Evolutionary conservation across 2,888 invertebrate genomes (phyloP).

Genomic region (Tinea semifulvella): DNA sequence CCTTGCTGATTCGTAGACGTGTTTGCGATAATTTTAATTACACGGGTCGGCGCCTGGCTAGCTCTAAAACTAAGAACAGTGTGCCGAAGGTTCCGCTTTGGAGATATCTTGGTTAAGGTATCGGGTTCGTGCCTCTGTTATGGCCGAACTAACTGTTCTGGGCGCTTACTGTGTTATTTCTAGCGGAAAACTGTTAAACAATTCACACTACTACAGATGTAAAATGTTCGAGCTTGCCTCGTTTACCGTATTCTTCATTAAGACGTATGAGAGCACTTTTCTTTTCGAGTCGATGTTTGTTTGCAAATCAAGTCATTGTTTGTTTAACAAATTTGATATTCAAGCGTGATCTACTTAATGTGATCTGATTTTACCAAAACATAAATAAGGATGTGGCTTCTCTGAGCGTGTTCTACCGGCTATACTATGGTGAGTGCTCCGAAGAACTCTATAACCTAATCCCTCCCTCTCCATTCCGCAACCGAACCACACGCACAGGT

Average conservation of each 20-base stretch:
- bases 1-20: not conserved
- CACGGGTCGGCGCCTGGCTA: not conserved
- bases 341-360: not conserved
- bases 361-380: constrained; percentile 3
- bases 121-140: constrained; percentile 28
- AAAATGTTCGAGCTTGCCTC: constrained; percentile 2
- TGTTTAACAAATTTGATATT: constrained; percentile 3
- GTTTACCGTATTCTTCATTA: constrained; percentile 8
- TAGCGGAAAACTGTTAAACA: constrained; percentile 13
- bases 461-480: too few species aligned
- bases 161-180: constrained; percentile 11
- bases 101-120: constrained; percentile 39
- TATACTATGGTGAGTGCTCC: too few species aligned
- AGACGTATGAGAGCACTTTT: constrained; percentile 8
- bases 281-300: constrained; percentile 4
- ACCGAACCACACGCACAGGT: too few species aligned
- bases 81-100: constrained; percentile 40
- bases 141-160: constrained; percentile 39
- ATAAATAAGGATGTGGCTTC: too few species aligned
- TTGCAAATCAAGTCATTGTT: not conserved
- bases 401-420: too few species aligned
- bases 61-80: constrained; percentile 12
- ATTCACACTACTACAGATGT: constrained; percentile 7
- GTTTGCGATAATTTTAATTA: constrained; percentile 11
- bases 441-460: too few species aligned